A percentile compares a stretch with the other conserved stretches of the same genome.
phyloP scores from a whole-genome alignment of 37 sponge, comb jelly and placozoan genomes.

The Dysidea cf. avara region DNA sequence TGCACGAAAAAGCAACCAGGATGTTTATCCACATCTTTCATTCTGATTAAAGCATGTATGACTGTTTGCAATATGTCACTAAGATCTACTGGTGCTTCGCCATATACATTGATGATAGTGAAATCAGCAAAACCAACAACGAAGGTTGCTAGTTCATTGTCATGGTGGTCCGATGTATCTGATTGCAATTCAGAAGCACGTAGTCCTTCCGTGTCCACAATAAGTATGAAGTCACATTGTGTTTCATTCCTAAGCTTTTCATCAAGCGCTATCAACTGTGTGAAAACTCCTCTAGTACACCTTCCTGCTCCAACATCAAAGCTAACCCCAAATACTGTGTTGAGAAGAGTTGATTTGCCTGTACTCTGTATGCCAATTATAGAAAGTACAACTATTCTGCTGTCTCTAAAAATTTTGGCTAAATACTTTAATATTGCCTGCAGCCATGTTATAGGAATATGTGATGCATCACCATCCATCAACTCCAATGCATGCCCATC shows the following conservation, averaged over 20 bases:
- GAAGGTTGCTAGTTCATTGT: constrained; percentile 40
- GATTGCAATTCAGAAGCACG: constrained; percentile 41
- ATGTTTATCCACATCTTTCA: constrained; percentile 13
- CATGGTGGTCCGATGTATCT: constrained; percentile 1
- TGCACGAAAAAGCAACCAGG: constrained; percentile 49
- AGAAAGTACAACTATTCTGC: background rate
- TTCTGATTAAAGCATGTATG: constrained; percentile 43
- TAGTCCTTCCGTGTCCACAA: constrained; percentile 44
- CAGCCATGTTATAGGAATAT: constrained; percentile 38
- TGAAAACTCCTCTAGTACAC: constrained; percentile 44
- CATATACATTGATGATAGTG: constrained; percentile 43
- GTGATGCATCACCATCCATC: constrained; percentile 44
- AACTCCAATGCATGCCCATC: constrained; percentile 36
- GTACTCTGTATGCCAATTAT: constrained; percentile 37
- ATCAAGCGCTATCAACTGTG: constrained; percentile 33
- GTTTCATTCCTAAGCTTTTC: constrained; percentile 6
- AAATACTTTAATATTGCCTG: constrained; percentile 16
- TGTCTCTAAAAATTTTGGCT: background rate
- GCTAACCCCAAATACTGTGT: constrained; percentile 34
- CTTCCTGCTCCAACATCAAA: constrained; percentile 42
- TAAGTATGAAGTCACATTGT: constrained; percentile 20
- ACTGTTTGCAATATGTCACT: constrained; percentile 35
- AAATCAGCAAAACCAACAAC: constrained; percentile 35
- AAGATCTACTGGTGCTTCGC: constrained; percentile 28
- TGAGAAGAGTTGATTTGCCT: constrained; percentile 46